Conservation (phyloP, 2,888 invertebrate genomes). For the Euzophera pinguis region DNA sequence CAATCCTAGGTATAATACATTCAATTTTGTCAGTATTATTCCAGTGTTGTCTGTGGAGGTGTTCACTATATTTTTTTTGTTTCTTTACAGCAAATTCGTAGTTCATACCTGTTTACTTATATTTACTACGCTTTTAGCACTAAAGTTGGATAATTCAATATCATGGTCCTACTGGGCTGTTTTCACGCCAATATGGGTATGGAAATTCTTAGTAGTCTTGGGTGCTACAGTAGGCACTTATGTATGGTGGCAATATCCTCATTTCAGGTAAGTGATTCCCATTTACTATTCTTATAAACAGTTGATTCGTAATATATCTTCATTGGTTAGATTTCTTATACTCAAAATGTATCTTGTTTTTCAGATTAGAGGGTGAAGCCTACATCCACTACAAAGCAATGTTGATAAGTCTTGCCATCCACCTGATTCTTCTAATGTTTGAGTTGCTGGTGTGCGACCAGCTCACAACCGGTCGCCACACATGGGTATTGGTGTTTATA, state of each 20-base stretch:
- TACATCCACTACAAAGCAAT: conserved; percentile 99
- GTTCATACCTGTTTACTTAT: conserved; percentile 95
- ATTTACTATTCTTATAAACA: neutral
- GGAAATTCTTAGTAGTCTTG: conserved; percentile 94
- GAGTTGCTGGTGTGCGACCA: conserved; percentile 97
- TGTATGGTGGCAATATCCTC: conserved; percentile 98
- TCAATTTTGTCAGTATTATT: neutral
- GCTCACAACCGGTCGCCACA: conserved; percentile 89
- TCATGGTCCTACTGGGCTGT: conserved; percentile 98
- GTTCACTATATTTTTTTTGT: conserved; percentile 16
- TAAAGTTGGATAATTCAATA: conserved; percentile 92
- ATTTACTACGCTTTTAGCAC: conserved; percentile 93
- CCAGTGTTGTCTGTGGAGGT: conserved; percentile 15
- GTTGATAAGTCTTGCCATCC: conserved; percentile 96
- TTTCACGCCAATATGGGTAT: conserved; percentile 98
- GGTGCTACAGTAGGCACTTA: conserved; percentile 96
- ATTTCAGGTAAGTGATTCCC: conserved; percentile 85
- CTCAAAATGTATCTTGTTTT: conserved; percentile 31
- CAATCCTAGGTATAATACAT: conserved; percentile 87
- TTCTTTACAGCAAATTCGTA: conserved; percentile 91
- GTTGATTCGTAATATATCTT: neutral
- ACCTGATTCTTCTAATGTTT: conserved; percentile 96
- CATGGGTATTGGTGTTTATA: conserved; percentile 96
- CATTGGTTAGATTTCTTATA: too few relatives aligned
- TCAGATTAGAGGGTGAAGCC: conserved; percentile 95